A percentile compares a stretch with the other conserved stretches of the same genome.
phyloP scores from a whole-genome alignment of 1,140 invertebrate genomes.

The Panagrolaimus sp. region DNA sequence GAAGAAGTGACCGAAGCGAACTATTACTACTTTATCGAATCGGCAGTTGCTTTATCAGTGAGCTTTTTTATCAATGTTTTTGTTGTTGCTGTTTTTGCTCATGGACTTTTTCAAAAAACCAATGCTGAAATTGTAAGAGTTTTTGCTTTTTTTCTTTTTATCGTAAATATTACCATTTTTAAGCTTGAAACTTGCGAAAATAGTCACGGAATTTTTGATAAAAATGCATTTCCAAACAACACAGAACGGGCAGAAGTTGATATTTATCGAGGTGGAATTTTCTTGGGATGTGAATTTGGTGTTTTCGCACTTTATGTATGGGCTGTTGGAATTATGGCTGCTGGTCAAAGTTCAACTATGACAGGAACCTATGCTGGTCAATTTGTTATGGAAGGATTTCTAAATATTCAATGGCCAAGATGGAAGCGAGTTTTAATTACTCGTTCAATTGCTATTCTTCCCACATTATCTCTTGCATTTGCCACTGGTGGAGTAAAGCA shows the following conservation, averaged over 20 bases:
- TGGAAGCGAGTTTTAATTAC: constrained; percentile 84
- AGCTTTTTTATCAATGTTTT: constrained; percentile 86
- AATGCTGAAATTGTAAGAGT: constrained; percentile 37
- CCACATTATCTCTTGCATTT: constrained; percentile 74
- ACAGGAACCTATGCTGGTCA: constrained; percentile 68
- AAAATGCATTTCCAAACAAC: constrained; percentile 61
- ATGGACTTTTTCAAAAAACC: constrained; percentile 72
- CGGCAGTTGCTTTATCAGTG: constrained; percentile 72
- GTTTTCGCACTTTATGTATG: constrained; percentile 77
- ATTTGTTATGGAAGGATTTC: constrained; percentile 72
- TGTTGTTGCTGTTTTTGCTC: constrained; percentile 80
- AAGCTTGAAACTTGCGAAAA: background rate
- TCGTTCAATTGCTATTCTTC: constrained; percentile 77
- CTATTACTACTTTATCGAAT: constrained; percentile 81
- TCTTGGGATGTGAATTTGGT: constrained; percentile 77
- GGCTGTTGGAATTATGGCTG: constrained; percentile 81
- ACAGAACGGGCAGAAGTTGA: constrained; percentile 69
- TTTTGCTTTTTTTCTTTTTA: background rate
- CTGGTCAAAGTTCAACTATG: constrained; percentile 80
- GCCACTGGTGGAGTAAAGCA: constrained; percentile 68
- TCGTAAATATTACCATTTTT: constrained; percentile 26
- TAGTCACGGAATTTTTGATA: constrained; percentile 21
- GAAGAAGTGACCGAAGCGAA: constrained; percentile 76
- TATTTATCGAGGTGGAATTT: constrained; percentile 77
- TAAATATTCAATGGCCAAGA: constrained; percentile 78